Percentiles rank a stretch among this genome's conserved stretches.
Evolutionary conservation across 2,113 vertebrate genomes (phyloP).

Genomic region (Amphiprion ocellaris): DNA sequence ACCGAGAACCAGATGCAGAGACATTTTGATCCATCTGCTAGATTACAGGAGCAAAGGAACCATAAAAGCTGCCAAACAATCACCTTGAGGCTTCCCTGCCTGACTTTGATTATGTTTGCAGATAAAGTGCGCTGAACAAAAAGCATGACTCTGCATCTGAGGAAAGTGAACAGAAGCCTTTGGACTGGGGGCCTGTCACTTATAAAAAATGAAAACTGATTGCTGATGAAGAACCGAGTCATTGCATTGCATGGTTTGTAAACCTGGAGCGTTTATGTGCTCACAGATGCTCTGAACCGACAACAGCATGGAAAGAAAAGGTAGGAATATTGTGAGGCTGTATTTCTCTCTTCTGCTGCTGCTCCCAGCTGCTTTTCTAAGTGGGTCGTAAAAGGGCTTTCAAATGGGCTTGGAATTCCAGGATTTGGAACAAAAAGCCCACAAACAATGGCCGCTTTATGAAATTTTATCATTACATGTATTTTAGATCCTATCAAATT

Average conservation of each 20-base stretch:
- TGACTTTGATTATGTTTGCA: constrained; percentile 15
- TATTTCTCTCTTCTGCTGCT: constrained; percentile 8
- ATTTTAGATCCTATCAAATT: neutral
- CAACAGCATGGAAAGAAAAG: constrained; percentile 1
- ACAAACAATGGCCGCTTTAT: neutral
- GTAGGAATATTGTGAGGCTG: neutral
- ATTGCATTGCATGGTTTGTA: constrained; percentile 18
- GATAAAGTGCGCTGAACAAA: neutral
- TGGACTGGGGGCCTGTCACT: neutral
- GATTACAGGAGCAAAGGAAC: constrained; percentile 8
- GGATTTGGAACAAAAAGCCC: neutral
- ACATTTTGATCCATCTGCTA: constrained; percentile 1
- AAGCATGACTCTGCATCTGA: constrained; percentile 12
- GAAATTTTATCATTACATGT: neutral
- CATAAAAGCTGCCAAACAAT: constrained; percentile 13
- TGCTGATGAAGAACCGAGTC: constrained; percentile 11
- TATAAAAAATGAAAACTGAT: constrained; percentile 19
- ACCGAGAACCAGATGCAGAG: constrained; percentile 9
- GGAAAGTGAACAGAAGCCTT: neutral
- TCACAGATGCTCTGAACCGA: neutral
- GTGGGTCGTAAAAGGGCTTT: neutral
- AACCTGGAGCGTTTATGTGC: constrained; percentile 20
- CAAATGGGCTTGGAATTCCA: neutral
- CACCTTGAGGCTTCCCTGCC: neutral
- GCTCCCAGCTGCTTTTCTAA: neutral